Conservation (phyloP, 35 echinoderm and acorn worm genomes). For the Stichopus chloronotus region DNA sequence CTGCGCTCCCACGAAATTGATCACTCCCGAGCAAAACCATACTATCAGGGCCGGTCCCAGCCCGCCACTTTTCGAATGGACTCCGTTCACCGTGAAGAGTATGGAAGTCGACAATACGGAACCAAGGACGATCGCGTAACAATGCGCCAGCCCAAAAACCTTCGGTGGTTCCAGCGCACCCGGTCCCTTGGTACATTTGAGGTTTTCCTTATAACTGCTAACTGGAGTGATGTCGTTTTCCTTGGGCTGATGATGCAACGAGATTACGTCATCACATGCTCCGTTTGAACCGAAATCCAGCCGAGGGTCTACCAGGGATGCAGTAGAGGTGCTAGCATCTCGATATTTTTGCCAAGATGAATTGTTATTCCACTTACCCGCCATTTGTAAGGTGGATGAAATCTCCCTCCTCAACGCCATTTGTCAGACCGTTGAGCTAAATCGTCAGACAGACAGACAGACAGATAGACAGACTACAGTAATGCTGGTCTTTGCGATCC, state of each 20-base stretch:
- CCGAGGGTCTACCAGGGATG: background rate
- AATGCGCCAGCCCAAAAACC: conserved; percentile 38
- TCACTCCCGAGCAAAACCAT: conserved; percentile 70
- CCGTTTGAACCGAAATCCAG: background rate
- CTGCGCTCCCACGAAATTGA: conserved; percentile 77
- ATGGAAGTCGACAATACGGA: conserved; percentile 56
- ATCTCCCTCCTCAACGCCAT: background rate
- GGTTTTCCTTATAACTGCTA: background rate
- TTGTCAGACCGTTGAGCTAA: background rate
- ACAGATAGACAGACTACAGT: too few relatives aligned
- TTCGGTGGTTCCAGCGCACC: conserved; percentile 21
- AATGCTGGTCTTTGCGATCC: too few relatives aligned
- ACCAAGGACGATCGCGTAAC: conserved; percentile 59
- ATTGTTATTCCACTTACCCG: background rate
- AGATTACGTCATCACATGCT: background rate
- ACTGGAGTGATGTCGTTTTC: background rate
- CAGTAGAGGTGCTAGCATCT: conserved; percentile 30
- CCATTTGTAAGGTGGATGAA: background rate
- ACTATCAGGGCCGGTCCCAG: conserved; percentile 67
- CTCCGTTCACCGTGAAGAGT: conserved; percentile 44
- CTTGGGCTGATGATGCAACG: background rate
- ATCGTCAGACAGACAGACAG: too few relatives aligned
- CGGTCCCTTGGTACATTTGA: background rate
- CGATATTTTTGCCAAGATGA: background rate
- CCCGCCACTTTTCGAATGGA: conserved; percentile 64